Conservation (phyloP, 2,797 vertebrate species). For the Macropodus opercularis region DNA sequence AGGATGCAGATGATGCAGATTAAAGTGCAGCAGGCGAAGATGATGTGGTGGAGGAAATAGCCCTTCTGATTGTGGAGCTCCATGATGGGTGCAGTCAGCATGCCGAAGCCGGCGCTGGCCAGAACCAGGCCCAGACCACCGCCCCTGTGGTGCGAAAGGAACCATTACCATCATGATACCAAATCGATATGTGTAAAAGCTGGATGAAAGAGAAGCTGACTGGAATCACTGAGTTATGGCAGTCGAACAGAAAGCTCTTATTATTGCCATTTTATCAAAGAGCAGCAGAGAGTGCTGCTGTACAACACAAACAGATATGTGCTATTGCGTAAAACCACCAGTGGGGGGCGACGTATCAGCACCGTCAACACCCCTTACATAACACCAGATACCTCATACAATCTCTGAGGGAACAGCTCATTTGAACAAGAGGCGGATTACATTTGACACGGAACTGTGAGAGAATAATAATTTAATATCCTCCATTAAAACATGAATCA, state of each 20-base stretch:
- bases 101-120: conserved; percentile 95
- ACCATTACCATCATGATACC: conserved; percentile 3
- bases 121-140: conserved; percentile 93
- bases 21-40: conserved; percentile 98
- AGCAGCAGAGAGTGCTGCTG: conserved; percentile 71
- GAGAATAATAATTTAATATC: conserved; percentile 28
- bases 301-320: conserved; percentile 2
- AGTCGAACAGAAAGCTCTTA: too few species aligned
- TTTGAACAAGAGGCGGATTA: conserved; percentile 45
- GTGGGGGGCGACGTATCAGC: conserved; percentile 37
- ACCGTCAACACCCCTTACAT: conserved; percentile 32
- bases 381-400: conserved; percentile 46
- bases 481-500: conserved; percentile 23
- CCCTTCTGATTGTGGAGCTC: conserved; percentile 99
- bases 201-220: too few species aligned
- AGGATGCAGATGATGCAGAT: conserved; percentile 99
- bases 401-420: conserved; percentile 30
- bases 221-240: too few species aligned
- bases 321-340: conserved; percentile 28
- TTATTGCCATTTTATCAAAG: conserved; percentile 37
- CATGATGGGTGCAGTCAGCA: conserved; percentile 96
- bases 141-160: conserved; percentile 78
- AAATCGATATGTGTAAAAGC: too few species aligned
- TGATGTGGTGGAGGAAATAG: conserved; percentile 97
- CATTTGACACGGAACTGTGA: conserved; percentile 38